Conservation (phyloP, 2,888 invertebrate species). For the Euproctis similis region DNA sequence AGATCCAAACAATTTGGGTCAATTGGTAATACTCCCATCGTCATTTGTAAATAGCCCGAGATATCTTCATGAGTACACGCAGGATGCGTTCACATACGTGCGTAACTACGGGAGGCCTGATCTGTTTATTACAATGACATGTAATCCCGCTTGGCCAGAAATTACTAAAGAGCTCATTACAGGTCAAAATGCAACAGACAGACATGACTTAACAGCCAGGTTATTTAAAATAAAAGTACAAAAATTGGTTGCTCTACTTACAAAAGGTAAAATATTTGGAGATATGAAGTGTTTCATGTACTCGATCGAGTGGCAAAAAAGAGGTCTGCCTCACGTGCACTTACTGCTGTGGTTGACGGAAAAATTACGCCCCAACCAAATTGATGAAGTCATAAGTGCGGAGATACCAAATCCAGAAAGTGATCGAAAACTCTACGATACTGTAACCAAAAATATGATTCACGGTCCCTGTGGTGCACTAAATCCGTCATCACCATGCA, state of each 20-base stretch:
- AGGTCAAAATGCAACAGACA: conserved; percentile 15
- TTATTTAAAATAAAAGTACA: conserved; percentile 18
- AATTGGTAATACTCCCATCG: conserved; percentile 11
- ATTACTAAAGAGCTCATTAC: conserved; percentile 12
- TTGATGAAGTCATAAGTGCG: conserved; percentile 13
- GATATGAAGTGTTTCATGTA: too few relatives aligned
- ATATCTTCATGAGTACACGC: conserved; percentile 24
- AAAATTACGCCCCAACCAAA: conserved; percentile 14
- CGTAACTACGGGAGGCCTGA: conserved; percentile 30
- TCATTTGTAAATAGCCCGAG: conserved; percentile 22
- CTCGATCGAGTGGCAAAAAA: conserved; percentile 21
- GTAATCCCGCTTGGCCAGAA: conserved; percentile 22
- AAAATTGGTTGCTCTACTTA: background rate
- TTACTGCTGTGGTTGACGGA: too few relatives aligned
- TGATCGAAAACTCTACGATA: conserved; percentile 11
- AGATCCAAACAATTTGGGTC: conserved; percentile 7
- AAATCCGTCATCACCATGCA: conserved; percentile 17
- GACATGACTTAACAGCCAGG: conserved; percentile 2
- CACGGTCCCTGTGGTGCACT: conserved; percentile 19
- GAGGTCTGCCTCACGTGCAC: too few relatives aligned
- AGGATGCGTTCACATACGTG: conserved; percentile 32
- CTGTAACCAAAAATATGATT: conserved; percentile 14
- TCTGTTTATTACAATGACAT: conserved; percentile 19
- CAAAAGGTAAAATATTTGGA: background rate
- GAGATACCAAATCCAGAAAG: conserved; percentile 11